Evolutionary conservation across 2,113 vertebrate genomes (phyloP).

Genomic region (Macrotis lagotis): DNA sequence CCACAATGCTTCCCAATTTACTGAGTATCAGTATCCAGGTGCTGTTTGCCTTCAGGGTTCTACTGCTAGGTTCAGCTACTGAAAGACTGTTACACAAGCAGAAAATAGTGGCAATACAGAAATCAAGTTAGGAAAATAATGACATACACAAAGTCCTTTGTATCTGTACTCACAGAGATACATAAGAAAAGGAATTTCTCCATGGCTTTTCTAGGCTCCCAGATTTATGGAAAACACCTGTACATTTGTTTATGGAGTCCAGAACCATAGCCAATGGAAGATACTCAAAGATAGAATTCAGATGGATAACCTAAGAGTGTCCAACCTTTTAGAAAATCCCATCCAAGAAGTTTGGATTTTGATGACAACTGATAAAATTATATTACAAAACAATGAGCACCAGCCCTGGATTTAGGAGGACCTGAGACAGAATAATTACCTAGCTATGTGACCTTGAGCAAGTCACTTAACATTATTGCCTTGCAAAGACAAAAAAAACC

Average conservation of each 20-base stretch:
- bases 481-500: too few relatives aligned
- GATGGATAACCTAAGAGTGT: slow-evolving; percentile 40
- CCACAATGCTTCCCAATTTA: neutral
- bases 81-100: neutral
- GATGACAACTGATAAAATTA: too few relatives aligned
- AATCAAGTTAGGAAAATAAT: neutral
- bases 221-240: neutral
- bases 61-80: neutral
- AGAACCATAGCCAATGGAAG: neutral
- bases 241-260: neutral
- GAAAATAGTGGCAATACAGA: neutral
- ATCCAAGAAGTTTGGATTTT: too few relatives aligned
- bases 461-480: too few relatives aligned
- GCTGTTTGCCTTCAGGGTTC: neutral
- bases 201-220: too few relatives aligned
- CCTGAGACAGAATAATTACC: too few relatives aligned
- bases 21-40: neutral
- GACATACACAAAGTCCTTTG: neutral
- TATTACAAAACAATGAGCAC: too few relatives aligned
- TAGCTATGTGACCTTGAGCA: too few relatives aligned
- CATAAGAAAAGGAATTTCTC: neutral
- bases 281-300: slow-evolving; percentile 43
- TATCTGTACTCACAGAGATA: neutral
- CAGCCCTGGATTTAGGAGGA: too few relatives aligned
- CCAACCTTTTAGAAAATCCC: too few relatives aligned